Percentiles rank a stretch among this genome's conserved stretches.
Evolutionary conservation across 2,797 vertebrate species (phyloP).

Genomic region (Urosaurus nigricauda): DNA sequence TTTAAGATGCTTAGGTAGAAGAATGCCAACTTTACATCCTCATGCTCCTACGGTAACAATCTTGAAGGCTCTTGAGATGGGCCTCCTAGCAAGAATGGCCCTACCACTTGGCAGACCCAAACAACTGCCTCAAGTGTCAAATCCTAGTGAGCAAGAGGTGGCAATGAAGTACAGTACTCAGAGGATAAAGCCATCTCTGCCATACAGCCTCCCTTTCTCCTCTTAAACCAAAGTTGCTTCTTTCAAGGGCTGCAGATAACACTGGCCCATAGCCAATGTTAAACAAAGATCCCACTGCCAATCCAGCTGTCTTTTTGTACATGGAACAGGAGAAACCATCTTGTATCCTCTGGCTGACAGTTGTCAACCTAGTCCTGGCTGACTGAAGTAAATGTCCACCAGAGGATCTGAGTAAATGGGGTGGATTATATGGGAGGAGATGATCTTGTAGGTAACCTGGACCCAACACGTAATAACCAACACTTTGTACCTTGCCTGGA

Average conservation of each 20-base stretch:
- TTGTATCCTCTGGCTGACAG: background rate
- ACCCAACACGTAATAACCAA: too few species aligned
- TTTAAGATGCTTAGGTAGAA: background rate
- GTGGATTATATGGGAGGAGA: too few species aligned
- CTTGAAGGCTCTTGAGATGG: background rate
- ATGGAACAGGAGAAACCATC: background rate
- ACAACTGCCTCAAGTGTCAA: background rate
- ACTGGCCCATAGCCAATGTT: background rate
- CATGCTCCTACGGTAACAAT: too few species aligned
- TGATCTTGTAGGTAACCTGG: too few species aligned
- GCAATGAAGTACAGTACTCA: background rate
- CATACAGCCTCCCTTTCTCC: background rate
- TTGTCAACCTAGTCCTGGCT: too few species aligned
- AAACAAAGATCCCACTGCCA: background rate
- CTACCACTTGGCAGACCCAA: background rate
- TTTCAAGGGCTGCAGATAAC: background rate
- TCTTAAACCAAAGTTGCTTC: background rate
- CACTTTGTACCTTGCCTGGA: too few species aligned
- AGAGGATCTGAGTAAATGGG: too few species aligned
- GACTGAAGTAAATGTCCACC: too few species aligned
- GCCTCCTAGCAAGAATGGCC: background rate
- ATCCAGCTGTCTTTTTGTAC: background rate
- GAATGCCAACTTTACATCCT: background rate
- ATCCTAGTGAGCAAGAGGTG: background rate
- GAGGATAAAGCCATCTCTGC: background rate